Percentiles rank a stretch among this genome's conserved stretches.
Evolutionary conservation across 2,113 vertebrate genomes (phyloP).

Genomic region (Eulemur macaco): DNA sequence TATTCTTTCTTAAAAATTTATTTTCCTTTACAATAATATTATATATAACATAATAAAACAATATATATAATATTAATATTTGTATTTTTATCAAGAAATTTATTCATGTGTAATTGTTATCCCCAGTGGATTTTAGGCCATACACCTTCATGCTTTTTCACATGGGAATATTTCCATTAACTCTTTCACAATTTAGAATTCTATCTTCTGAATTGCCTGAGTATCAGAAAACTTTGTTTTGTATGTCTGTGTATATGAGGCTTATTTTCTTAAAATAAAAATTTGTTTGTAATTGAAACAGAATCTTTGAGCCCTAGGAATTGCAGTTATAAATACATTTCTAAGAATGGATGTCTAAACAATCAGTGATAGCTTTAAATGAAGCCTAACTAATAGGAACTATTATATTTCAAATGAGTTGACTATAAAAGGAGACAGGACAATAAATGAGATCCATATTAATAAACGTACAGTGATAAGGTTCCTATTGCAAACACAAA

Average conservation of each 20-base stretch:
- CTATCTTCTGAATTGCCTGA: neutral
- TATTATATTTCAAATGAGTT: slow-evolving; percentile 70
- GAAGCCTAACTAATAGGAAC: slow-evolving; percentile 65
- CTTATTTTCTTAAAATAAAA: slow-evolving; percentile 35
- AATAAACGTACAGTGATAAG: slow-evolving; percentile 77
- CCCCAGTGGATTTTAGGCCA: neutral
- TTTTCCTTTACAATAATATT: neutral
- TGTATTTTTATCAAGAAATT: slow-evolving; percentile 23
- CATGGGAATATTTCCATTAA: neutral
- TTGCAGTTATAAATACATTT: slow-evolving; percentile 39
- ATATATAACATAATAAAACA: neutral
- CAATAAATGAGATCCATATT: slow-evolving; percentile 59
- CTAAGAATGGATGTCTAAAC: slow-evolving; percentile 52
- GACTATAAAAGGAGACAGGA: slow-evolving; percentile 56
- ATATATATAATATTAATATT: neutral
- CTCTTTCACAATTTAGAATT: neutral
- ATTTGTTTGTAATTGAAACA: slow-evolving; percentile 19
- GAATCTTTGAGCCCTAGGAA: neutral
- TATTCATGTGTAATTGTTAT: neutral
- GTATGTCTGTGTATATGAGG: neutral
- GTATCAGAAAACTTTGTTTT: neutral
- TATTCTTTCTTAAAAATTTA: neutral
- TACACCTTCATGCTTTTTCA: neutral
- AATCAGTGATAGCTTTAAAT: slow-evolving; percentile 63
- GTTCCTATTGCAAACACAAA: slow-evolving; percentile 74